A percentile compares a stretch with the other conserved stretches of the same genome.
phyloP scores from a whole-genome alignment of 2,797 vertebrate species.

The Melopsittacus undulatus region DNA sequence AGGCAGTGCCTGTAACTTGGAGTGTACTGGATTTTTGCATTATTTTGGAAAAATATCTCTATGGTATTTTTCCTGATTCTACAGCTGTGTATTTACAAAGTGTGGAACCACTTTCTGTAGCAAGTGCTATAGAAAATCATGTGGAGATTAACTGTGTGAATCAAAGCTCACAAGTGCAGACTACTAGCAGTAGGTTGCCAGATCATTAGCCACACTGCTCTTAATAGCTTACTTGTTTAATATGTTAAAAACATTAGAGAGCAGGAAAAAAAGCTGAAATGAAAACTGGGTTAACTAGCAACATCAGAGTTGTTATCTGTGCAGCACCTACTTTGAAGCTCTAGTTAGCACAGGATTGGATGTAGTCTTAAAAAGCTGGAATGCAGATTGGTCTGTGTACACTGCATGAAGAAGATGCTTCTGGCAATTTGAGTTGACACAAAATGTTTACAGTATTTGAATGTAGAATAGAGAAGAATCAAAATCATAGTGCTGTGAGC shows the following conservation, averaged over 20 bases:
- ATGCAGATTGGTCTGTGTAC: not conserved
- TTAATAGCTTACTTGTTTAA: not conserved
- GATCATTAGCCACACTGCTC: not conserved
- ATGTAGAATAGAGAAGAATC: not conserved
- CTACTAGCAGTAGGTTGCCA: not conserved
- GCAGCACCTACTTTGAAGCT: not conserved
- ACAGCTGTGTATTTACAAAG: not conserved
- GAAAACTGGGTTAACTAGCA: not conserved
- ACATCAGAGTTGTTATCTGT: not conserved
- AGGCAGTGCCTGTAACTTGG: not conserved
- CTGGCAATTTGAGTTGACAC: not conserved
- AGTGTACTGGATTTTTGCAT: not conserved
- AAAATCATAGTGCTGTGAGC: not conserved
- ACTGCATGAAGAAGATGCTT: not conserved
- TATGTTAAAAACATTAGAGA: not conserved
- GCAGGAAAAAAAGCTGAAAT: not conserved
- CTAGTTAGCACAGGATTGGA: not conserved
- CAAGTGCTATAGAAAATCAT: not conserved
- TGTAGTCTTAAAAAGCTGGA: not conserved
- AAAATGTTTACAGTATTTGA: not conserved
- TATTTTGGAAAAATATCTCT: not conserved
- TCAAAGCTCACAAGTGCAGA: not conserved
- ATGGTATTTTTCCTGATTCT: not conserved
- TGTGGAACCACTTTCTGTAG: not conserved
- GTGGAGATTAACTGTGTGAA: not conserved